phyloP scores from a whole-genome alignment of 2,888 invertebrate genomes.

The Amitus sp. region DNA sequence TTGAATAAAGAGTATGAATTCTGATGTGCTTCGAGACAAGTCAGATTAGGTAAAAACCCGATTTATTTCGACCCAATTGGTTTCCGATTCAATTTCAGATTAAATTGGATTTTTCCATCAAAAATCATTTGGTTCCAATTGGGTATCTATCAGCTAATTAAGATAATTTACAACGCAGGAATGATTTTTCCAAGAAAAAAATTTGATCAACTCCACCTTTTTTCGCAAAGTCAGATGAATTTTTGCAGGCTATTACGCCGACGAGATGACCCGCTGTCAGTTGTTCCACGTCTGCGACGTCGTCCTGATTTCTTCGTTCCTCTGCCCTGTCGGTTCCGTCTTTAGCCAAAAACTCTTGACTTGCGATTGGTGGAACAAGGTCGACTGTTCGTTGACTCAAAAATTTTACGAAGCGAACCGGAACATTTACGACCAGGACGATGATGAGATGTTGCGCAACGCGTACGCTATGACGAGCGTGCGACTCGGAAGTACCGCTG shows the following conservation, averaged over 20 bases:
- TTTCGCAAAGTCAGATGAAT: background rate
- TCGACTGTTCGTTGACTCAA: conserved; percentile 69
- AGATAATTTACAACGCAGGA: too few species aligned
- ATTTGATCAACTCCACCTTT: background rate
- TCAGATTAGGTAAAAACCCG: too few species aligned
- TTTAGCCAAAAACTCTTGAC: conserved; percentile 75
- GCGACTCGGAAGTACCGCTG: conserved; percentile 59
- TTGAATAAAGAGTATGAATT: too few species aligned
- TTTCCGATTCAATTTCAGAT: too few species aligned
- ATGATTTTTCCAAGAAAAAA: conserved; percentile 15
- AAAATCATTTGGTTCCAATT: too few species aligned
- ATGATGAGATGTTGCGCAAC: conserved; percentile 70
- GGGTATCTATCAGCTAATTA: too few species aligned
- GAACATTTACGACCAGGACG: conserved; percentile 60
- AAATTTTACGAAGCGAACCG: conserved; percentile 65
- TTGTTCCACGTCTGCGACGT: conserved; percentile 74
- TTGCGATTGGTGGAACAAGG: conserved; percentile 78
- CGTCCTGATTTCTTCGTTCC: conserved; percentile 71
- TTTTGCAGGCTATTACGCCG: conserved; percentile 73
- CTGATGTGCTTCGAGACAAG: too few species aligned
- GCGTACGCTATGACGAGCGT: conserved; percentile 71
- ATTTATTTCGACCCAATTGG: too few species aligned
- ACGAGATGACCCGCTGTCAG: conserved; percentile 73
- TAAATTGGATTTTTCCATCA: too few species aligned
- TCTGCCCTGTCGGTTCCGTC: conserved; percentile 75